phyloP scores from a whole-genome alignment of 2,888 invertebrate species.

The Lumbricus terrestris region DNA sequence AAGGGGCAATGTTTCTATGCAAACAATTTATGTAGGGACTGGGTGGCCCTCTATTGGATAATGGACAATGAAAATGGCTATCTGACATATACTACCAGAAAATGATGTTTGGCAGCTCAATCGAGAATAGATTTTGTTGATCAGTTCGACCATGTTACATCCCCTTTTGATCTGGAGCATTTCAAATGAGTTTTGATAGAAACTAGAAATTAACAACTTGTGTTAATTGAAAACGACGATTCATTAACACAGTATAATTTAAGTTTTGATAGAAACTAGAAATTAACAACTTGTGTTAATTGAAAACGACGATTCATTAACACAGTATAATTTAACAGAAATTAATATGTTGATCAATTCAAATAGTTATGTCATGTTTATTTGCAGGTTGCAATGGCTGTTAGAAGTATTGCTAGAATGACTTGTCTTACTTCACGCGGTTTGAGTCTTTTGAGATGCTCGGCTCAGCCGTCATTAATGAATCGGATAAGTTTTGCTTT shows the following conservation, averaged over 20 bases:
- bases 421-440: not conserved
- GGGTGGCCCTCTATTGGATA: not conserved
- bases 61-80: not conserved
- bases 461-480: not conserved
- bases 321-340: not conserved
- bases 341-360: not conserved
- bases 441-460: not conserved
- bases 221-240: not conserved
- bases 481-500: not conserved
- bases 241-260: not conserved
- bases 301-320: not conserved
- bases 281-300: not conserved
- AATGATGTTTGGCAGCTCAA: not conserved
- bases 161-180: too few relatives aligned
- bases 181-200: too few relatives aligned
- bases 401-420: not conserved
- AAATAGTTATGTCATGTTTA: not conserved
- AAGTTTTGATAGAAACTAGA: not conserved
- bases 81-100: not conserved
- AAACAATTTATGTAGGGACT: not conserved
- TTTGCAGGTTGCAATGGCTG: not conserved
- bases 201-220: too few relatives aligned
- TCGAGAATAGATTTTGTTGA: not conserved
- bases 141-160: not conserved
- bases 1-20: not conserved